Evolutionary conservation across 2,113 vertebrate genomes (phyloP), one percentile per base, ranked within the genome.

Genomic region (Notechis scutatus): DNA sequence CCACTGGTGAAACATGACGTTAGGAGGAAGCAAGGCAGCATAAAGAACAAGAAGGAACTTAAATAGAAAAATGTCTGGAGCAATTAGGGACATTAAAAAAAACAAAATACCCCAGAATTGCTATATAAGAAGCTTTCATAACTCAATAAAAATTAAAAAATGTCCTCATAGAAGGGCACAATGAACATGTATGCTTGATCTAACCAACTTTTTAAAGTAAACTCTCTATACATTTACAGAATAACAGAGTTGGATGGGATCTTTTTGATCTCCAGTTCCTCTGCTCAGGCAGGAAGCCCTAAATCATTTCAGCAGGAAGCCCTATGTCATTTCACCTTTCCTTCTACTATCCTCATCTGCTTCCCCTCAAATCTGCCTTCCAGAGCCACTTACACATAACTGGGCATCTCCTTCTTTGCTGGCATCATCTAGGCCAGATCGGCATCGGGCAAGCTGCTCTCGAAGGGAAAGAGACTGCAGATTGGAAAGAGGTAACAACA

Each of bases 401-500:
- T 97, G 97, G 24, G 94, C 95, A 0, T 97, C 97, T 61, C 96
- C 96, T 42, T 97, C 97, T 92, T 97, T 97, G 92, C 96, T 96
- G 0, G 94, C 91, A 89, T 97, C 97, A 50, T 97, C 97, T 87
- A 97, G 91, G 47, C 97, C 97, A 0, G 97, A 97, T 69, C 97
- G 94, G n/a, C 96, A 95, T 56, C 97, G 95, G 29, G 97, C 96
- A 45, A 97, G 94, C 93, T 97, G 97, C 12, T 97, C 97, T 92
- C 97, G 95, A 47, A 97, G 97, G 42, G 86, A 96, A 91, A 97
- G 95, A 55, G 96, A 96, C 97, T 97, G 94, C 10, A 92, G 56
- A 86, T 26, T 55, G 64, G 87, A 64, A 42, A 50, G 45, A 69
- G 26, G 47, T 21, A 81, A 42, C 18, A 2, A 42, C 0, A 21